phyloP scores from a whole-genome alignment of 2,888 invertebrate species.

The Volucella zonaria region DNA sequence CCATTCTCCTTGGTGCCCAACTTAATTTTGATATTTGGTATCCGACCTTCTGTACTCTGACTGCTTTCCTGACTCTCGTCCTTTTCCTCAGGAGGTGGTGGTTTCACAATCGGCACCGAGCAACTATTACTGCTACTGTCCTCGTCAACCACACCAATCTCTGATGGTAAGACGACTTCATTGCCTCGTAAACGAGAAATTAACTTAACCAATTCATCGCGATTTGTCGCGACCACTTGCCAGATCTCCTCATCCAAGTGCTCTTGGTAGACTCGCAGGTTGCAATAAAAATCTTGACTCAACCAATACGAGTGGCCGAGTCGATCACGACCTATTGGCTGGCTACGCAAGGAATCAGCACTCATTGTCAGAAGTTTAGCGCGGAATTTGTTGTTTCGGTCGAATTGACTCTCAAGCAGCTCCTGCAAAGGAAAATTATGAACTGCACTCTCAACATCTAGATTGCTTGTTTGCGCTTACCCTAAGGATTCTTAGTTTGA shows the following conservation, averaged over 20 bases:
- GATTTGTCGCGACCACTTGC: constrained; percentile 94
- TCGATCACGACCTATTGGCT: constrained; percentile 95
- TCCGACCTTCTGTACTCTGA: constrained; percentile 83
- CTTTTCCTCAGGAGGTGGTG: constrained; percentile 78
- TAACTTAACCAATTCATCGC: constrained; percentile 91
- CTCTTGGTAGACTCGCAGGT: constrained; percentile 95
- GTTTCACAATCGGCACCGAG: constrained; percentile 75
- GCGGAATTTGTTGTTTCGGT: constrained; percentile 96
- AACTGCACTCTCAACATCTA: neutral
- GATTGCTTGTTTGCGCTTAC: constrained; percentile 83
- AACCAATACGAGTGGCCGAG: constrained; percentile 97
- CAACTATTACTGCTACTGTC: constrained; percentile 85
- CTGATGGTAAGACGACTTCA: constrained; percentile 84
- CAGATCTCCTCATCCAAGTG: constrained; percentile 98
- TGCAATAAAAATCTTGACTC: constrained; percentile 93
- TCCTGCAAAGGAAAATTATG: constrained; percentile 30
- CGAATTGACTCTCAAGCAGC: constrained; percentile 97
- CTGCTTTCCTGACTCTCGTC: constrained; percentile 84
- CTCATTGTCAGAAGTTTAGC: constrained; percentile 90
- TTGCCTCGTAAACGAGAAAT: constrained; percentile 90
- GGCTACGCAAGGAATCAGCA: constrained; percentile 91
- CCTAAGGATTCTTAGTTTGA: constrained; percentile 95
- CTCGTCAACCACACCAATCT: constrained; percentile 85
- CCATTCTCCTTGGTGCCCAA: constrained; percentile 75
- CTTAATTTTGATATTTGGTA: constrained; percentile 81